phyloP scores from a whole-genome alignment of 1,140 invertebrate species.

The Dendrolimus kikuchii region DNA sequence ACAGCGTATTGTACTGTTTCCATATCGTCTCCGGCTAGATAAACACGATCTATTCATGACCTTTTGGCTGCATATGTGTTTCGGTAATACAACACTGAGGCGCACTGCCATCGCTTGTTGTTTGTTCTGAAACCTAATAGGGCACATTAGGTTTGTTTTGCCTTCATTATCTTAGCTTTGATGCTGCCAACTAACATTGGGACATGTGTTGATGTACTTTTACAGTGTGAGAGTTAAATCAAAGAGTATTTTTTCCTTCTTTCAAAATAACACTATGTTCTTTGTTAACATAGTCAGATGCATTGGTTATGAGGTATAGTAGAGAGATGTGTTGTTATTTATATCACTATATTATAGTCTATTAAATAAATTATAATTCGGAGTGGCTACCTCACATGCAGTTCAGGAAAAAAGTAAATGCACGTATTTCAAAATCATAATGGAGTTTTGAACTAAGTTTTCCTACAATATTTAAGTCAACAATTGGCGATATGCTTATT shows the following conservation, averaged over 20 bases:
- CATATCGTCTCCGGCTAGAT: conserved; percentile 15
- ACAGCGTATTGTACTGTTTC: conserved; percentile 8
- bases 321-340: no score
- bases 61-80: conserved; percentile 44
- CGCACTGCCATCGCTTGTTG: conserved; percentile 26
- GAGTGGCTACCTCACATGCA: no score
- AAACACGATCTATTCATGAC: conserved; percentile 50
- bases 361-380: no score
- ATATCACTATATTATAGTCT: no score
- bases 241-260: conserved; percentile 8
- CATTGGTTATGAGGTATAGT: no score
- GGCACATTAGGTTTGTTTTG: conserved; percentile 59
- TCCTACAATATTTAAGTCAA: no score
- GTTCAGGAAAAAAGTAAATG: no score
- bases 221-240: neutral
- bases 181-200: conserved; percentile 41
- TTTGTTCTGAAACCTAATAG: conserved; percentile 57
- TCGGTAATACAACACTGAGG: conserved; percentile 48
- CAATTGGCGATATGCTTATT: no score
- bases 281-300: no score
- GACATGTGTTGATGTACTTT: conserved; percentile 26
- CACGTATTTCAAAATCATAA: no score
- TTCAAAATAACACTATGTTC: no score
- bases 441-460: no score
- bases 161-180: conserved; percentile 63